phyloP scores from a whole-genome alignment of 35 echinoderm and acorn worm species.

The Lytechinus pictus region DNA sequence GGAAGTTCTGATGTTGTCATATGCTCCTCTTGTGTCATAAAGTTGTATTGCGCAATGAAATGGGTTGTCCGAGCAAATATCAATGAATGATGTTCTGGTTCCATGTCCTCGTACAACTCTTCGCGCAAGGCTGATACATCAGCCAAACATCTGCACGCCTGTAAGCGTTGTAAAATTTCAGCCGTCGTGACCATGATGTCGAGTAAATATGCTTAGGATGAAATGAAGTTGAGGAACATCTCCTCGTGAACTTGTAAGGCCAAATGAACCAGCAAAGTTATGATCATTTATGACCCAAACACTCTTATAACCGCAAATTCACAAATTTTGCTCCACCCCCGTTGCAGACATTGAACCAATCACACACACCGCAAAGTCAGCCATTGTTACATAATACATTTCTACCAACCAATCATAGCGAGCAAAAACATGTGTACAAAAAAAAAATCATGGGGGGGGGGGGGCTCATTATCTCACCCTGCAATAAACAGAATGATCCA shows the following conservation, averaged over 20 bases:
- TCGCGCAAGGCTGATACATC: conserved; percentile 15
- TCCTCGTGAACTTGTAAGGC: background rate
- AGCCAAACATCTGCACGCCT: background rate
- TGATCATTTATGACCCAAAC: background rate
- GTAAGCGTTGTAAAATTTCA: background rate
- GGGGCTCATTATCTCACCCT: too few relatives aligned
- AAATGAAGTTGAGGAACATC: background rate
- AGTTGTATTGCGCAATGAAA: background rate
- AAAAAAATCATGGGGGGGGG: too few relatives aligned
- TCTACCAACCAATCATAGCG: background rate
- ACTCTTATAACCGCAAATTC: background rate
- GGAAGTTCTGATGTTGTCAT: too few relatives aligned
- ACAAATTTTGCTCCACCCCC: background rate
- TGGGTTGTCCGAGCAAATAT: background rate
- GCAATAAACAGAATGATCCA: too few relatives aligned
- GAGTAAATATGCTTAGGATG: background rate
- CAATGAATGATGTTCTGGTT: conserved; percentile 7
- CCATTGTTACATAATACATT: background rate
- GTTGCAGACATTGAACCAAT: background rate
- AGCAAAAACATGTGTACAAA: too few relatives aligned
- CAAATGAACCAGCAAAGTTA: background rate
- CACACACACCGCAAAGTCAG: background rate
- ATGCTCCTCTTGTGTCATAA: background rate
- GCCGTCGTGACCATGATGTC: background rate
- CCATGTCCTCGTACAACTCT: background rate